Base-by-base conservation (phyloP, 2,113 vertebrate species). In the Rhinopithecus roxellana region DNA sequence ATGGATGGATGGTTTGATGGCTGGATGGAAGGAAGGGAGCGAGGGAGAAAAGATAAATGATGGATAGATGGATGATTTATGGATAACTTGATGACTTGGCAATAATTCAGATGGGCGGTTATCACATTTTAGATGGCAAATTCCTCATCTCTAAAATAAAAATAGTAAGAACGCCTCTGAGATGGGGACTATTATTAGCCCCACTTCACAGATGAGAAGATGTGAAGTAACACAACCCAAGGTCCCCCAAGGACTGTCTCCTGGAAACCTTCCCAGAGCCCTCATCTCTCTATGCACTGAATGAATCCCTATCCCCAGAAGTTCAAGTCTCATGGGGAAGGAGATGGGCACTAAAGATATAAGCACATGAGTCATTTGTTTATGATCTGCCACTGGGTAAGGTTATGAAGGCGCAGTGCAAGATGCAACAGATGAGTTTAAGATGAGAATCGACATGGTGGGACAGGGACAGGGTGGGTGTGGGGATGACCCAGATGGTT, bases 391-490 rank as follows among this genome's bases (percentile, higher is more conserved):
- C 12, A 0, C 75, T 8, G 11, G 43, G 40, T 3, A 8, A 27
- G 17, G 23, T 8, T 11, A 6, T 6, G 2, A 16, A 64, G 27
- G 48, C 10, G 48, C 57, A 32, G 8, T 0, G 25, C 14, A 12
- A 30, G 40, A 32, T 11, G 8, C 2, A 1, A 3, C 3, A 0
- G 4, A 27, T 38, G 59, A 30, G 35, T 9, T 6, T 1, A 14
- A 69, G 20, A n/a, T 27, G 4, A 38, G 18, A 5, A 20, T 17
- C 27, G 0, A 3, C 0, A 0, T 7, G 84, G 74, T 8, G 9
- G 8, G n/a, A n/a, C 22, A 0, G 25, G 13, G 74, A 2, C 0
- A 27, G 5, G 27, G 61, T 32, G 27, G 61, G 61, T 64, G 61
- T 64, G 61, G 30, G 13, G 27, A 5, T 70, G 25, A 16, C 55